Evolutionary conservation across 2,113 vertebrate genomes (phyloP).

Genomic region (Fulmarus glacialis): DNA sequence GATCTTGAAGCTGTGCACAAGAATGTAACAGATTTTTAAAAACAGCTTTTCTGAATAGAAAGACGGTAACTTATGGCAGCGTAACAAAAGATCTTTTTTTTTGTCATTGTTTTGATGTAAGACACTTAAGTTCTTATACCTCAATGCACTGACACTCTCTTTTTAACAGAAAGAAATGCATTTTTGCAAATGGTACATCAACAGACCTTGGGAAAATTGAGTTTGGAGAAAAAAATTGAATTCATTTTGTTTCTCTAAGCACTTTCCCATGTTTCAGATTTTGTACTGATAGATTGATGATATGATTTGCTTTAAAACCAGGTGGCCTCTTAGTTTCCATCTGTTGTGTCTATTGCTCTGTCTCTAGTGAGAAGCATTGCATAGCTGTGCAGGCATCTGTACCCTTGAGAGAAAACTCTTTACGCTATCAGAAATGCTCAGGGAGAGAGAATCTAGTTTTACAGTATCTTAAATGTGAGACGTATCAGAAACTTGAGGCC

Average conservation of each 20-base stretch:
- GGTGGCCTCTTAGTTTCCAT: slow-evolving; percentile 61
- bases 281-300: slow-evolving; percentile 56
- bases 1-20: not conserved
- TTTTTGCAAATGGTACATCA: slow-evolving; percentile 10
- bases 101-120: not conserved
- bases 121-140: not conserved
- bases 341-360: slow-evolving; percentile 69
- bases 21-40: slow-evolving; percentile 28
- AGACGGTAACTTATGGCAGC: not conserved
- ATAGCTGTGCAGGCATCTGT: slow-evolving; percentile 65
- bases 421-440: not conserved
- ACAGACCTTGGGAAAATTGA: slow-evolving; percentile 21
- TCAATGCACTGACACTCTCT: not conserved
- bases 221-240: slow-evolving; percentile 11
- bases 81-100: not conserved
- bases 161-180: not conserved
- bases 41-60: slow-evolving; percentile 18
- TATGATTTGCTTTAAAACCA: slow-evolving; percentile 63
- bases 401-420: slow-evolving; percentile 23
- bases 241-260: slow-evolving; percentile 38
- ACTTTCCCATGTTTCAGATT: slow-evolving; percentile 54
- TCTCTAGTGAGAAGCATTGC: slow-evolving; percentile 66
- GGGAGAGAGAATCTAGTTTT: not conserved
- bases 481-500: not conserved
- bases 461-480: not conserved